phyloP scores from a whole-genome alignment of 2,797 vertebrate species.

The Lycodopsis pacificus region DNA sequence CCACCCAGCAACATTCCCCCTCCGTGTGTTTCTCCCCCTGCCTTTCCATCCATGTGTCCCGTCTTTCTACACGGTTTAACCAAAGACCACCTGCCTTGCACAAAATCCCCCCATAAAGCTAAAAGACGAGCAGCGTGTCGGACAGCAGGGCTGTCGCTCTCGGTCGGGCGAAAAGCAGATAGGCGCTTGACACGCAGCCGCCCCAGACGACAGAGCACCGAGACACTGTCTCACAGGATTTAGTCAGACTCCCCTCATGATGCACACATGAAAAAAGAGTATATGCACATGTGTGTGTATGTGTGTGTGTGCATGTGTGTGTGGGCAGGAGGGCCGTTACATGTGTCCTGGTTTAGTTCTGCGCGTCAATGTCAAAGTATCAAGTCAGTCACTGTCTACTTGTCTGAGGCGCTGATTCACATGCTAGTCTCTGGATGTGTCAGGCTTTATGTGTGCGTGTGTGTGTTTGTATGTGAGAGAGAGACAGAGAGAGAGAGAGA shows the following conservation, averaged over 20 bases:
- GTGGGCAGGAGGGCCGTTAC: not conserved
- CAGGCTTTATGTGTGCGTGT: conserved; percentile 48
- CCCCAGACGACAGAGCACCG: conserved; percentile 33
- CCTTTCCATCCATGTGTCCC: conserved; percentile 26
- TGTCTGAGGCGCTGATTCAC: conserved; percentile 60
- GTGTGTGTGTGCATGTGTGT: conserved; percentile 15
- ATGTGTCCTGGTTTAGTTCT: conserved; percentile 49
- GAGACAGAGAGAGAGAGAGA: conserved; percentile 1
- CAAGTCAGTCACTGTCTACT: conserved; percentile 54
- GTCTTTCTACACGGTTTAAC: conserved; percentile 54
- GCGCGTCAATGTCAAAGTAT: conserved; percentile 61
- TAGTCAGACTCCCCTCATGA: conserved; percentile 53
- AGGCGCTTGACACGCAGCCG: conserved; percentile 41
- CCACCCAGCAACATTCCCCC: conserved; percentile 71
- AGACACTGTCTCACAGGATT: conserved; percentile 60
- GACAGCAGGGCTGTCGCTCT: conserved; percentile 44
- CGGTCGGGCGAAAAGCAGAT: conserved; percentile 35
- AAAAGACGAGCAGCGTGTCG: conserved; percentile 51
- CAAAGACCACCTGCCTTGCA: conserved; percentile 57
- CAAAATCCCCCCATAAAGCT: conserved; percentile 48
- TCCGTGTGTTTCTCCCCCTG: conserved; percentile 13
- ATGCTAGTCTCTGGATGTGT: conserved; percentile 51
- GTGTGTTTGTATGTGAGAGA: conserved; percentile 2
- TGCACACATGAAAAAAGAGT: conserved; percentile 10
- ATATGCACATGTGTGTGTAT: conserved; percentile 8